Evolutionary conservation across 1,140 invertebrate genomes (phyloP).

Genomic region (Cotesia chilonis): DNA sequence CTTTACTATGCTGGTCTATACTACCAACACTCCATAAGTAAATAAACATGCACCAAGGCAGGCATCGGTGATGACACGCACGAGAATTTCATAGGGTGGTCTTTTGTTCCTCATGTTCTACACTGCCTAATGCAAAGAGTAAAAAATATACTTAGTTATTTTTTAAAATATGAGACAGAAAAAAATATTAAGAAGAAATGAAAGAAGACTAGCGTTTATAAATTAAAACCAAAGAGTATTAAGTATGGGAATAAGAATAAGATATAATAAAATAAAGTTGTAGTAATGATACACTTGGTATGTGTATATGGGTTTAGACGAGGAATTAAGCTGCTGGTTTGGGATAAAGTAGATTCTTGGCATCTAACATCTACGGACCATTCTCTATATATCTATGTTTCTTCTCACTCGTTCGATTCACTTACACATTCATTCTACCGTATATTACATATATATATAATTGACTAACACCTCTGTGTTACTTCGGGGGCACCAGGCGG

Average conservation of each 20-base stretch:
- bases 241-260: no score
- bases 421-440: neutral
- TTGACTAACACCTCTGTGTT: slow-evolving; percentile 10
- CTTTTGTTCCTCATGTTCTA: neutral
- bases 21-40: slow-evolving; percentile 24
- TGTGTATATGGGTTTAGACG: no score
- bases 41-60: slow-evolving; percentile 27
- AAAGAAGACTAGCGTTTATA: no score
- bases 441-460: neutral
- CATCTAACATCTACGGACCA: neutral
- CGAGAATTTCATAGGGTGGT: slow-evolving; percentile 6
- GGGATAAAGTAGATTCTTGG: neutral
- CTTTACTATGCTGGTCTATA: neutral
- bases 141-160: slow-evolving; percentile 9
- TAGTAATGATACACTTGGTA: no score
- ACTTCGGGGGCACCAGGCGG: slow-evolving; percentile 21
- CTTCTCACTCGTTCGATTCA: slow-evolving; percentile 9
- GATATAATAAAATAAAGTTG: no score
- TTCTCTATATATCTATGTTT: neutral
- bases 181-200: neutral
- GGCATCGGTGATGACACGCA: slow-evolving; percentile 16
- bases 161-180: slow-evolving; percentile 10
- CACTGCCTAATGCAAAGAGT: neutral
- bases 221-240: no score
- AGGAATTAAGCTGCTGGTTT: neutral